Conservation (phyloP, 2,113 vertebrate genomes). For the Sinocyclocheilus rhinocerous region DNA sequence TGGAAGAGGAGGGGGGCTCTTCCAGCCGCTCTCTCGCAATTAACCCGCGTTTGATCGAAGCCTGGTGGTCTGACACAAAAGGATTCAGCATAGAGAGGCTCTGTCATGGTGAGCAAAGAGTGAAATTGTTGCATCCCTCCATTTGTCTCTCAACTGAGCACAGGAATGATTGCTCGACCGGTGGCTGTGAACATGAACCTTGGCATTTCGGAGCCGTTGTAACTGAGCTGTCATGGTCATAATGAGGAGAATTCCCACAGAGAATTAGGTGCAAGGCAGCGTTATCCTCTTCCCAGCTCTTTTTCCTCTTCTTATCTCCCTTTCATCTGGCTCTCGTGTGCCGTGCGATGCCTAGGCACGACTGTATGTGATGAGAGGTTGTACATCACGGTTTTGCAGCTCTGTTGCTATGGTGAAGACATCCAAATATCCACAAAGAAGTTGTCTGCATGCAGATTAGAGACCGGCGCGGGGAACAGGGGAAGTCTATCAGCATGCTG, state of each 20-base stretch:
- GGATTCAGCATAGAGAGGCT: constrained; percentile 64
- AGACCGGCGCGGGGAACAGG: constrained; percentile 45
- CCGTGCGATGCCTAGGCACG: constrained; percentile 62
- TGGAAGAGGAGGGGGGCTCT: constrained; percentile 64
- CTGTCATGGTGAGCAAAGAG: constrained; percentile 68
- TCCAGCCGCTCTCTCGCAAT: constrained; percentile 55
- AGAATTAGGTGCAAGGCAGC: constrained; percentile 66
- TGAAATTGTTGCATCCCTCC: constrained; percentile 64
- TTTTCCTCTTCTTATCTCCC: constrained; percentile 37
- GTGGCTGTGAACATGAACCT: constrained; percentile 36
- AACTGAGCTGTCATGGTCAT: constrained; percentile 49
- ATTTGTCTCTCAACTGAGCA: constrained; percentile 65
- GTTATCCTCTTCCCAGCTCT: constrained; percentile 52
- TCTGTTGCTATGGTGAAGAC: constrained; percentile 65
- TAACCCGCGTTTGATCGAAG: constrained; percentile 65
- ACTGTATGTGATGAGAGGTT: constrained; percentile 56
- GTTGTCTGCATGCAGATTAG: constrained; percentile 61
- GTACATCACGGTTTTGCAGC: constrained; percentile 61
- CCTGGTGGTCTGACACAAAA: constrained; percentile 69
- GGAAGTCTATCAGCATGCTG: constrained; percentile 37
- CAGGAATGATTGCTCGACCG: constrained; percentile 51
- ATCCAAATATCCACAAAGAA: constrained; percentile 66
- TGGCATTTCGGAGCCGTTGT: constrained; percentile 31
- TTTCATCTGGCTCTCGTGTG: constrained; percentile 40
- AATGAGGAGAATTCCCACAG: constrained; percentile 64